phyloP scores from a whole-genome alignment of 2,113 vertebrate genomes.

The Hystrix cristata region DNA sequence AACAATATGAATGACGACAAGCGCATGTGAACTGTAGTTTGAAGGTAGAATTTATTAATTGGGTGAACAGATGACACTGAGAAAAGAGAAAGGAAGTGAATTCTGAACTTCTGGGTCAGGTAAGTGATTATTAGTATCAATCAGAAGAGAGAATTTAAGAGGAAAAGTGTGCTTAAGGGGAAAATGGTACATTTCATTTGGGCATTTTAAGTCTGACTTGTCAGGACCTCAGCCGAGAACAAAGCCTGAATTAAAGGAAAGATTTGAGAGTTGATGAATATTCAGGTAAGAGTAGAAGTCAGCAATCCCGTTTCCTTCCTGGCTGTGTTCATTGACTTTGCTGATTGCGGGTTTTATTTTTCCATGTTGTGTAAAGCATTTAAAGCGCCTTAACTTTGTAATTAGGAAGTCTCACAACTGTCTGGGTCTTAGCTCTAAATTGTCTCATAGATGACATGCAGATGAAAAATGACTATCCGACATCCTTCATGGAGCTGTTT shows the following conservation, averaged over 20 bases:
- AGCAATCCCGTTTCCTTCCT: not conserved
- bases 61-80: not conserved
- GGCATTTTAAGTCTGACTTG: conserved; percentile 12
- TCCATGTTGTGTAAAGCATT: not conserved
- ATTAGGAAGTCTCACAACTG: not conserved
- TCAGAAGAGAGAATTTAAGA: conserved; percentile 38
- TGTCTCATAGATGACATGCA: not conserved
- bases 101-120: not conserved
- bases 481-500: not conserved
- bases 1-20: not conserved
- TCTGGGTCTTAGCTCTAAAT: not conserved
- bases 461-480: not conserved
- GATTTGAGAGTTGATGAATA: not conserved
- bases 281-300: not conserved
- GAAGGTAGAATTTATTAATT: not conserved
- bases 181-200: not conserved
- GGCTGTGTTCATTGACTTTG: not conserved
- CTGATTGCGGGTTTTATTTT: not conserved
- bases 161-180: not conserved
- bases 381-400: not conserved
- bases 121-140: not conserved
- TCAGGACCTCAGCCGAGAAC: not conserved
- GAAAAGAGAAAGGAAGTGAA: not conserved
- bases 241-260: not conserved
- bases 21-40: not conserved